Evolutionary conservation across 2,888 invertebrate genomes (phyloP).

Genomic region (Melanargia galathea): DNA sequence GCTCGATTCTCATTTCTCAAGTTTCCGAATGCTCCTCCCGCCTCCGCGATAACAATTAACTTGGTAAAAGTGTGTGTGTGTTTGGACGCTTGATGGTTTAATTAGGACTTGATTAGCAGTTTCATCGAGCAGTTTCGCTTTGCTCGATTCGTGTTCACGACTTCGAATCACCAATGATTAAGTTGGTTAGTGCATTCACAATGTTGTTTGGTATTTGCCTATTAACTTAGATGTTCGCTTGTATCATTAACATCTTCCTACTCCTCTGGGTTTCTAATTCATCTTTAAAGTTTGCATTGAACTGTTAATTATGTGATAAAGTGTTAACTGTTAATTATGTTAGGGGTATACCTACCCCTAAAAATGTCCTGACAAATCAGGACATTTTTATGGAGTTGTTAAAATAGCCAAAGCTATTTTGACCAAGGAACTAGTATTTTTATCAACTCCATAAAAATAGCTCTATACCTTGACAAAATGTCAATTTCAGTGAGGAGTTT

Average conservation of each 20-base stretch:
- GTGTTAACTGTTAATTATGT: neutral
- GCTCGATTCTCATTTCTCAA: conserved; percentile 51
- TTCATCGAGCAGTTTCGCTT: too few species aligned
- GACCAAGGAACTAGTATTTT: neutral
- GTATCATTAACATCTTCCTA: neutral
- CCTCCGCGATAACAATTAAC: conserved; percentile 72
- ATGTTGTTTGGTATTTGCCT: conserved; percentile 5
- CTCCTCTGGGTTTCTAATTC: neutral
- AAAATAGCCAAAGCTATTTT: too few species aligned
- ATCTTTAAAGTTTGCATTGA: neutral
- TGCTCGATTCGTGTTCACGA: conserved; percentile 53
- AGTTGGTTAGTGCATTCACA: conserved; percentile 69
- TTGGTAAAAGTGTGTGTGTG: conserved; percentile 79
- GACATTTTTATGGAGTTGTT: too few species aligned
- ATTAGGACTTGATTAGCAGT: conserved; percentile 69
- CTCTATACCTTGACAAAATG: neutral
- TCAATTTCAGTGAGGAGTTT: neutral
- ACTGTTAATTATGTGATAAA: neutral
- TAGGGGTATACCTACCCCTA: too few species aligned
- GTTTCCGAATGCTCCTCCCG: conserved; percentile 69
- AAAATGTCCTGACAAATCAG: too few species aligned
- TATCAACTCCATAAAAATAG: neutral
- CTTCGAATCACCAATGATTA: conserved; percentile 68
- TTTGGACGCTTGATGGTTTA: conserved; percentile 72
- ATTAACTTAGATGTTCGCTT: neutral